These are phyloP conservation scores for Tautogolabrus adspersus DNA, from an alignment of 2,113 vertebrate genomes.

Conservation along the genomic window DNA sequence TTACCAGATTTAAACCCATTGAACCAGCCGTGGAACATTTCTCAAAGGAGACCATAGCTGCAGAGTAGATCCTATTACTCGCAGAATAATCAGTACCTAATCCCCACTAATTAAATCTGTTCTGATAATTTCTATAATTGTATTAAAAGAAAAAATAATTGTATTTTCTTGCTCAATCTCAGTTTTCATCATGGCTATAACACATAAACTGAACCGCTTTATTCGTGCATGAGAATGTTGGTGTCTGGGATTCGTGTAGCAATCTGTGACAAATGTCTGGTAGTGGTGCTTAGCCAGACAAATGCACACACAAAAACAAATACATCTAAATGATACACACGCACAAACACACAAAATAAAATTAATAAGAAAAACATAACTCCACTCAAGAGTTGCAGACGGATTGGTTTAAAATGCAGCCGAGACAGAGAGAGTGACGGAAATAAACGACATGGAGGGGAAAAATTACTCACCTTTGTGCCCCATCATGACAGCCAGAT, in stretches of 20 bases:
- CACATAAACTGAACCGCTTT: conserved; percentile 27
- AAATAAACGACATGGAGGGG: conserved; percentile 8
- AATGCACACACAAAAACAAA: conserved; percentile 17
- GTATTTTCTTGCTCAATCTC: background rate
- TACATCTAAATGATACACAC: conserved; percentile 13
- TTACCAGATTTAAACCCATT: conserved; percentile 18
- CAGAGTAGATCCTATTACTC: conserved; percentile 28
- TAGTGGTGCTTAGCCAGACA: conserved; percentile 16
- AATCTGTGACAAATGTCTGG: conserved; percentile 51
- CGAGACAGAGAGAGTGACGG: conserved; percentile 4
- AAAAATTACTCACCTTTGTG: conserved; percentile 93
- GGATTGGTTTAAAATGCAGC: background rate
- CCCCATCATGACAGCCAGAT: conserved; percentile 99
- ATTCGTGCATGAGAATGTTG: conserved; percentile 42
- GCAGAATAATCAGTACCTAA: conserved; percentile 31
- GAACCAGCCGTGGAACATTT: conserved; percentile 8
- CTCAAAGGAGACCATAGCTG: conserved; percentile 15
- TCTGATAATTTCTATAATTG: background rate
- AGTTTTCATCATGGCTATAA: conserved; percentile 20
- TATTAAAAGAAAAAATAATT: background rate
- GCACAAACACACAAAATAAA: conserved; percentile 13
- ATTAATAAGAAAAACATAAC: conserved; percentile 5
- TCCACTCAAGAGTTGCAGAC: background rate
- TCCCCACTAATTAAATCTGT: conserved; percentile 18
- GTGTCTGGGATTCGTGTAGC: conserved; percentile 33